Evolutionary conservation across 2,113 vertebrate genomes (phyloP).

Genomic region (Myotis yumanensis): DNA sequence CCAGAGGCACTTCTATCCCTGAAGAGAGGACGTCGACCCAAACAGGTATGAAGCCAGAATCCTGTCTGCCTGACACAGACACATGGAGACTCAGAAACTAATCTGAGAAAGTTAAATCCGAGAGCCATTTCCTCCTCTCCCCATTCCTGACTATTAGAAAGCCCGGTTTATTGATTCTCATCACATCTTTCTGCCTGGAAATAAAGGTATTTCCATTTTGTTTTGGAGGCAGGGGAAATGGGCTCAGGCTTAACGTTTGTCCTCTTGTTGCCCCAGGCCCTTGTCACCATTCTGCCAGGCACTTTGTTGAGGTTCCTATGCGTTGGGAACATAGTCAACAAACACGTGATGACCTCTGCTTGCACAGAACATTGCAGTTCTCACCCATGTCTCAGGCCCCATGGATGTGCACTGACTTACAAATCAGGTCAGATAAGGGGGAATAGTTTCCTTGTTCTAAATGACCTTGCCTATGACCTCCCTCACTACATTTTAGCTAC

Average conservation of each 20-base stretch:
- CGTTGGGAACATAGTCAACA: not conserved
- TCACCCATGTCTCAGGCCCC: not conserved
- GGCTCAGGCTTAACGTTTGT: not conserved
- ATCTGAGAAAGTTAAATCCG: not conserved
- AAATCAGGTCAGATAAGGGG: not conserved
- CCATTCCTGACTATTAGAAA: not conserved
- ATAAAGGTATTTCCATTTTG: not conserved
- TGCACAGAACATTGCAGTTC: not conserved
- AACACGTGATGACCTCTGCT: not conserved
- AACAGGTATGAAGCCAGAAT: not conserved
- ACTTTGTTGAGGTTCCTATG: not conserved
- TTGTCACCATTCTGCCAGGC: not conserved
- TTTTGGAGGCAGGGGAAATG: not conserved
- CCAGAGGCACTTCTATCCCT: not conserved
- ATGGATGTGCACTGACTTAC: not conserved
- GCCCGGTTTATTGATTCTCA: slow-evolving; percentile 17
- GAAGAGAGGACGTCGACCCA: not conserved
- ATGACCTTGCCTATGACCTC: not conserved
- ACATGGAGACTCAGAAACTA: not conserved
- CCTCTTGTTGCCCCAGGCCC: not conserved
- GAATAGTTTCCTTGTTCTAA: not conserved
- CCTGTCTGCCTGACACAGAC: not conserved
- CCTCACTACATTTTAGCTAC: not conserved
- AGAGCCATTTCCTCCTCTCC: not conserved
- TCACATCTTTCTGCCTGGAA: not conserved